Evolutionary conservation across 2,888 invertebrate species (phyloP).

Genomic region (Metalampra italica): DNA sequence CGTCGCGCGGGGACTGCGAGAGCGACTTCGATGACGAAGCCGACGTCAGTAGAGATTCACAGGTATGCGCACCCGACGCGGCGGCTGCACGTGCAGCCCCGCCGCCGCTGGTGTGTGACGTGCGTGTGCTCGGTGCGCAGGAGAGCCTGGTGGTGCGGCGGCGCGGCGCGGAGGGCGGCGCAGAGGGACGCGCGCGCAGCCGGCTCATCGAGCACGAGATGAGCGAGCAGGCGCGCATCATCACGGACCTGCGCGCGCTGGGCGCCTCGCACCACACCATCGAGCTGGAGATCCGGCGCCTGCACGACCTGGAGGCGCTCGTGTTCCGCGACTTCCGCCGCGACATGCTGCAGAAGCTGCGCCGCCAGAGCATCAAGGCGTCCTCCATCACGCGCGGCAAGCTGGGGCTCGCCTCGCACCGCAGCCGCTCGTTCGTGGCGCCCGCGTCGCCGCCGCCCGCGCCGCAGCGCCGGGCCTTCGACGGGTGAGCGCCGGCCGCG

Average conservation of each 20-base stretch:
- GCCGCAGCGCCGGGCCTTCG: background rate
- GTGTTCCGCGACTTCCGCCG: conserved; percentile 96
- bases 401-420: conserved; percentile 84
- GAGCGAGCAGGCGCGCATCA: conserved; percentile 97
- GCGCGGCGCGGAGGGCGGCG: conserved; percentile 64
- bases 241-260: conserved; percentile 92
- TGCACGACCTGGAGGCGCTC: conserved; percentile 95
- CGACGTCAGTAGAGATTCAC: conserved; percentile 79
- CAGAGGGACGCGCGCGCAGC: conserved; percentile 91
- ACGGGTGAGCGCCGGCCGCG: background rate
- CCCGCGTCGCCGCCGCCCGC: conserved; percentile 74
- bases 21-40: conserved; percentile 87
- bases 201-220: conserved; percentile 97
- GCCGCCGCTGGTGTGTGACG: background rate
- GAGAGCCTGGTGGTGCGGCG: conserved; percentile 82
- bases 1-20: conserved; percentile 83
- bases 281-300: conserved; percentile 92
- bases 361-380: conserved; percentile 89
- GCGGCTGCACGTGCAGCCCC: too few relatives aligned
- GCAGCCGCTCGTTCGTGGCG: conserved; percentile 87
- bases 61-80: too few relatives aligned
- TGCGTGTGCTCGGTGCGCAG: conserved; percentile 39
- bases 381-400: conserved; percentile 88
- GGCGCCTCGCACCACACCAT: conserved; percentile 95
- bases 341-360: conserved; percentile 94